Percentiles rank a stretch among this genome's conserved stretches.
Conservation (phyloP, 2,113 vertebrate species). For the Seriola rivoliana region DNA sequence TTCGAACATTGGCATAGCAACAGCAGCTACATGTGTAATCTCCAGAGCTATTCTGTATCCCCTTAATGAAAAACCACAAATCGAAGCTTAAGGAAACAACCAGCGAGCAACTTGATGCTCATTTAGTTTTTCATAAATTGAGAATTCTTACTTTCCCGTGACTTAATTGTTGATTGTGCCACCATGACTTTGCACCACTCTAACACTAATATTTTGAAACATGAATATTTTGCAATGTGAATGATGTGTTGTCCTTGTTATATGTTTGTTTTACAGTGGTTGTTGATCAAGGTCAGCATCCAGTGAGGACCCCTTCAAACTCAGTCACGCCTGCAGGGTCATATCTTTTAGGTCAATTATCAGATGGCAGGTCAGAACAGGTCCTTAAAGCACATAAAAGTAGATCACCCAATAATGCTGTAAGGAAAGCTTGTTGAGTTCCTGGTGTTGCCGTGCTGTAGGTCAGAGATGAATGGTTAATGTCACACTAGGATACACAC, state of each 20-base stretch:
- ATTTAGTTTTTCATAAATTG: neutral
- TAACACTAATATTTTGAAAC: neutral
- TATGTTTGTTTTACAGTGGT: slow-evolving; percentile 3
- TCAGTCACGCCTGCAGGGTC: neutral
- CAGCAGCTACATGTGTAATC: neutral
- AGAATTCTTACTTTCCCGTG: neutral
- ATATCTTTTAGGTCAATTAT: slow-evolving; percentile 46
- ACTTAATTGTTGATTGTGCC: neutral
- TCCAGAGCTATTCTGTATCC: neutral
- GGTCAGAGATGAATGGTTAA: slow-evolving; percentile 77
- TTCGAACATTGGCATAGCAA: neutral
- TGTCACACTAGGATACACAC: slow-evolving; percentile 72
- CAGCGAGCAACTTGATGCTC: neutral
- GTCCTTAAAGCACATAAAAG: slow-evolving; percentile 15
- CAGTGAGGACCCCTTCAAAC: neutral
- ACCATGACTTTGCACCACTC: neutral
- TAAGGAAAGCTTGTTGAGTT: slow-evolving; percentile 71
- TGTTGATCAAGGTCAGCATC: neutral
- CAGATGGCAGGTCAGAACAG: slow-evolving; percentile 3
- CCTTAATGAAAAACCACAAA: neutral
- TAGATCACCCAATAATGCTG: slow-evolving; percentile 57
- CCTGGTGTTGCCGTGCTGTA: slow-evolving; percentile 61
- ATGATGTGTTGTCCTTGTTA: neutral
- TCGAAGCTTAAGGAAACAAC: slow-evolving; percentile 5
- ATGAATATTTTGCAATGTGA: neutral